Base-by-base conservation (phyloP, 2,888 invertebrate genomes). In the Leucania comma region DNA sequence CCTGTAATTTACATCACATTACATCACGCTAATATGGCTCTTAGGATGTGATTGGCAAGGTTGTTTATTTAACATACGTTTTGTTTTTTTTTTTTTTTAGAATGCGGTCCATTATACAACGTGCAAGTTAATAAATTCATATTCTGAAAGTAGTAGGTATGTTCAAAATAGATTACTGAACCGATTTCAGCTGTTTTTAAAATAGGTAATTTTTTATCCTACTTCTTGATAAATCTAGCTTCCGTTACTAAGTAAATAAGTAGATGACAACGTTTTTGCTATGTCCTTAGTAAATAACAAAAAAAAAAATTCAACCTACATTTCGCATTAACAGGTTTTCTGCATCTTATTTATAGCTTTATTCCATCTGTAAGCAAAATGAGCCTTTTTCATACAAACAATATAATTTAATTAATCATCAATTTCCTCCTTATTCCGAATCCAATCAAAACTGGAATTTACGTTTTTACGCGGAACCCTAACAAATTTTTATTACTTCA, bases 401-500 rank as follows among this genome's bases (percentile, higher is more conserved):
- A 66, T 60, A 46, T 51, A 51, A 69, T 62, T 79, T 54, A 74
- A 79, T 69, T 68, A 74, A 79, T 61, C 20, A 65, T 61, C 42
- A 70, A 65, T 62, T 62, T 78, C 12, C 38, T 38, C 14, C 17
- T 35, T 12, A 65, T 65, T 48, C 57, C 29, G 10, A 14, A 77
- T 69, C 62, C 61, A 73, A 80, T 80, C 53, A 73, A 56, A 35
- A 14, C 46, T 48, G 17, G 29, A 66, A 26, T 59, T 68, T 63
- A 73, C 68, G 63, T 51, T 58, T 72, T 78, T 56, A 51, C 60
- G 50, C 65, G 48, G 69, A 29, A 53, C 72, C 64, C 76, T 75
- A 66, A 78, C 74, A 78, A 82, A 81, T 79, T 46, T 82, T 74
- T 84, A 81, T 84, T 81, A 75, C 68, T 61, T 59, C 74, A 50